phyloP scores from a whole-genome alignment of 2,888 invertebrate species.

The Meteorus cinctellus region DNA sequence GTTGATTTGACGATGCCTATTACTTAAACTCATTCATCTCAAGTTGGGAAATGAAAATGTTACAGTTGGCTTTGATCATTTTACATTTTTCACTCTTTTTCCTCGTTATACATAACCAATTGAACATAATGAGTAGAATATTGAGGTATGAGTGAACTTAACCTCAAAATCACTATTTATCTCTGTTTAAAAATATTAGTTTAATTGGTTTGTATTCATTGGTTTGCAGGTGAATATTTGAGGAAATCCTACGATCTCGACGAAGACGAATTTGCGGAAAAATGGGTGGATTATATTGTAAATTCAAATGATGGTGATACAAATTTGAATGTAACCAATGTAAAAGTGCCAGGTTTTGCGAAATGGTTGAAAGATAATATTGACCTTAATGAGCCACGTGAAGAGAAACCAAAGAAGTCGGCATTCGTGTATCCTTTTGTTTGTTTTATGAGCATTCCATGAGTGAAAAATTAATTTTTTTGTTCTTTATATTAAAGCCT shows the following conservation, averaged over 20 bases:
- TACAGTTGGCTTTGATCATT: background rate
- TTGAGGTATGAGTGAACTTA: background rate
- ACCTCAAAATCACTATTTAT: conserved; percentile 3
- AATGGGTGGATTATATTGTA: conserved; percentile 65
- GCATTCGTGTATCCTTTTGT: background rate
- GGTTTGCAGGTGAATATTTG: conserved; percentile 62
- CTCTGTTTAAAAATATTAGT: background rate
- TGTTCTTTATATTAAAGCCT: background rate
- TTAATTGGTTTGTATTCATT: background rate
- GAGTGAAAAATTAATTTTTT: no score
- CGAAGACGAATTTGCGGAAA: conserved; percentile 64
- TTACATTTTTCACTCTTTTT: background rate
- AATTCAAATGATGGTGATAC: background rate
- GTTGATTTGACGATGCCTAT: background rate
- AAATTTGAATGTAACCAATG: conserved; percentile 11
- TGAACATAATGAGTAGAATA: background rate
- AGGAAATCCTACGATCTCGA: conserved; percentile 59
- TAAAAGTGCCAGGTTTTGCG: conserved; percentile 23
- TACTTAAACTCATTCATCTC: background rate
- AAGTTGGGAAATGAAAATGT: background rate
- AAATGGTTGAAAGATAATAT: conserved; percentile 44
- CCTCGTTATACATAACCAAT: background rate
- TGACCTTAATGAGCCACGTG: conserved; percentile 43
- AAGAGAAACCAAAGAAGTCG: background rate
- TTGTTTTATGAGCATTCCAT: background rate